Percentiles rank a stretch among this genome's conserved stretches.
phyloP scores from a whole-genome alignment of 2,888 invertebrate species.

The Bugula neritina region DNA sequence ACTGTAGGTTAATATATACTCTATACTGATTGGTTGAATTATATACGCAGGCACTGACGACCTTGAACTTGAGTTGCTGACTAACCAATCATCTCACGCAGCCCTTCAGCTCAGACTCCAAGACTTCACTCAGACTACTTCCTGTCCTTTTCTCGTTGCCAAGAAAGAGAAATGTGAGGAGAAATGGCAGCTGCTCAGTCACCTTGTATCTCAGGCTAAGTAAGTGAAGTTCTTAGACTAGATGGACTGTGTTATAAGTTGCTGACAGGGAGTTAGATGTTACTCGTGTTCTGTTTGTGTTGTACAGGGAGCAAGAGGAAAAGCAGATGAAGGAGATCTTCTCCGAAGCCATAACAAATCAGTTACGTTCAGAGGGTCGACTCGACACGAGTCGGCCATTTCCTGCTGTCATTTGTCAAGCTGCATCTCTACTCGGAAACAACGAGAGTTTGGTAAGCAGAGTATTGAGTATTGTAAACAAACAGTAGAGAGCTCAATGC shows the following conservation, averaged over 20 bases:
- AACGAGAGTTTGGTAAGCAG: conserved; percentile 10
- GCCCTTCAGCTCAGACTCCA: conserved; percentile 10
- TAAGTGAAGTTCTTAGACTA: not conserved
- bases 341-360: not conserved
- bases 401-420: not conserved
- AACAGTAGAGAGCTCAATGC: no score
- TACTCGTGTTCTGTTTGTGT: not conserved
- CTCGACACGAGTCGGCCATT: conserved; percentile 10
- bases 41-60: not conserved
- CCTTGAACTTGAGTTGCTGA: conserved; percentile 4
- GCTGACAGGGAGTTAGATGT: no score
- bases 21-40: no score
- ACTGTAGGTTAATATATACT: conserved; percentile 2
- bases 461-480: no score
- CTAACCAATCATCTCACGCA: not conserved
- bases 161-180: conserved; percentile 14
- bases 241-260: no score
- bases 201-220: conserved; percentile 11
- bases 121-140: conserved; percentile 16
- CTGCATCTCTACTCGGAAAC: not conserved
- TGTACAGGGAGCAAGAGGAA: conserved; percentile 10
- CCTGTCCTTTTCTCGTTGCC: not conserved
- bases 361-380: not conserved
- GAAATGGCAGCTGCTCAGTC: not conserved
- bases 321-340: conserved; percentile 22